Conservation (phyloP, 2,797 vertebrate genomes). For the Chiloscyllium punctatum region DNA sequence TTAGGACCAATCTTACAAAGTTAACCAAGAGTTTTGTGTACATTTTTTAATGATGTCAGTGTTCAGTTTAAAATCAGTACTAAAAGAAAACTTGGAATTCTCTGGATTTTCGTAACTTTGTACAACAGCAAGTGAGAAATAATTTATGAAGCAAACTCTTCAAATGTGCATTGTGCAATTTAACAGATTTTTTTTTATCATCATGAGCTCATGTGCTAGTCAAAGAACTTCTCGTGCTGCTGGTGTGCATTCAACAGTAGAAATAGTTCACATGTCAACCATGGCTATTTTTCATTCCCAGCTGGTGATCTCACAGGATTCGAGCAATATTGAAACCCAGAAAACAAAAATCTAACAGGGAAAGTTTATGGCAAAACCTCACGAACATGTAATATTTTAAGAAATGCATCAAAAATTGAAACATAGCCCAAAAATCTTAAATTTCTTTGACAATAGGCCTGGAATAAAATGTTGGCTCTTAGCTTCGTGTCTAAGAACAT, state of each 20-base stretch:
- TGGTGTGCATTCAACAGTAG: slow-evolving; percentile 60
- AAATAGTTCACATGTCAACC: slow-evolving; percentile 58
- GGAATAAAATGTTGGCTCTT: not conserved
- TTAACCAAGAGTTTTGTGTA: not conserved
- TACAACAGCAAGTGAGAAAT: slow-evolving; percentile 48
- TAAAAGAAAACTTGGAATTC: not conserved
- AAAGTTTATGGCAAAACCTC: not conserved
- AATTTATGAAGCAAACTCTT: slow-evolving; percentile 50
- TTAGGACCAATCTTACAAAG: not conserved
- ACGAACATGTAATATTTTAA: not conserved
- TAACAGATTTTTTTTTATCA: slow-evolving; percentile 64
- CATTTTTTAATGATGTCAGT: not conserved
- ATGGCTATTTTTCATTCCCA: slow-evolving; percentile 55
- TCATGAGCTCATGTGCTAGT: slow-evolving; percentile 54
- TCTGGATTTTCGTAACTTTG: slow-evolving; percentile 46
- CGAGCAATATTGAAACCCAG: slow-evolving; percentile 55
- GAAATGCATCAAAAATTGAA: not conserved
- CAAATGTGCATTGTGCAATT: slow-evolving; percentile 55
- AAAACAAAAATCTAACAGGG: slow-evolving; percentile 52
- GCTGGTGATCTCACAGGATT: slow-evolving; percentile 58
- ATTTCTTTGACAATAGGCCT: not conserved
- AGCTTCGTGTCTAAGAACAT: not conserved
- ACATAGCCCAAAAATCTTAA: not conserved
- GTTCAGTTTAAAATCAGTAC: not conserved
- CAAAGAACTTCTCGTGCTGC: slow-evolving; percentile 53